These are phyloP conservation scores for Caenorhabditis sulstoni DNA, from an alignment of 2,888 invertebrate species.

Conservation along the genomic window DNA sequence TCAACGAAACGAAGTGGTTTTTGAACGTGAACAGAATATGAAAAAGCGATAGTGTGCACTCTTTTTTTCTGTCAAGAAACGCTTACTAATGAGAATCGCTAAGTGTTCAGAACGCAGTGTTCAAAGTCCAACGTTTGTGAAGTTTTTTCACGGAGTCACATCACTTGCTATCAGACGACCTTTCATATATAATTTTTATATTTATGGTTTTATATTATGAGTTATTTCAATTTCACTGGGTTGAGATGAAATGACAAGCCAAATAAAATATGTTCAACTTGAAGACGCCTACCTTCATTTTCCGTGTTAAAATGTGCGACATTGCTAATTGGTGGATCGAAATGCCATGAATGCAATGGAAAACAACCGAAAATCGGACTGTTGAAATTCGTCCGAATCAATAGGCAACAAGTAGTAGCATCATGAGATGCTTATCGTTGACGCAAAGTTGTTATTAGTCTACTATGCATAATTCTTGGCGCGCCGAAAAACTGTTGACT, in stretches of 20 bases:
- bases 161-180: no score
- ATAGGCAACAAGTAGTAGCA: slow-evolving; percentile 65
- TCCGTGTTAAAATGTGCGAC: slow-evolving; percentile 42
- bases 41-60: slow-evolving; percentile 7
- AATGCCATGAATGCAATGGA: slow-evolving; percentile 58
- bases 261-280: no score
- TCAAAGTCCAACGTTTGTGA: background rate
- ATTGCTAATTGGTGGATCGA: slow-evolving; percentile 55
- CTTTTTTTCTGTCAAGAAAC: background rate
- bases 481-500: slow-evolving; percentile 53
- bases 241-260: no score
- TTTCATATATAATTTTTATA: no score
- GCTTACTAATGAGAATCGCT: slow-evolving; percentile 7
- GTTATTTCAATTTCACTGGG: no score
- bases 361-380: slow-evolving; percentile 59
- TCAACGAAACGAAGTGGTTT: background rate
- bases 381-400: slow-evolving; percentile 59
- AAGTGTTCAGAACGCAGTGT: background rate
- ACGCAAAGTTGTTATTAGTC: slow-evolving; percentile 64
- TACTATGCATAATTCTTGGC: slow-evolving; percentile 54
- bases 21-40: slow-evolving; percentile 26
- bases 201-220: no score
- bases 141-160: no score
- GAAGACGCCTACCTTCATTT: slow-evolving; percentile 44
- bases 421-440: slow-evolving; percentile 64